Evolutionary conservation across 1,140 invertebrate species (phyloP), one percentile per base, ranked within the genome.

Genomic region (Sarcophaga peregrina): DNA sequence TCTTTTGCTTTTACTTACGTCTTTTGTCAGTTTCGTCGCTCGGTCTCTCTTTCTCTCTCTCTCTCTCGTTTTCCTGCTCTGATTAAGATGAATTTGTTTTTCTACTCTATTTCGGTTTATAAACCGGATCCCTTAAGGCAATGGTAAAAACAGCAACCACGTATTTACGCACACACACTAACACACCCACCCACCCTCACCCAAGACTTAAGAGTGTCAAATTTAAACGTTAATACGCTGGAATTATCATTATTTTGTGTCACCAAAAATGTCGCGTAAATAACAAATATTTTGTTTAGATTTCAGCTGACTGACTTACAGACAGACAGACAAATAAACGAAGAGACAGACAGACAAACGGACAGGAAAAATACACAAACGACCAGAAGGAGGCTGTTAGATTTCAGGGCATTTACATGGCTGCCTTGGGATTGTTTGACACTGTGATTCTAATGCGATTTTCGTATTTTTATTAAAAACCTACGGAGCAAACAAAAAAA

Each of bases 401-500:
- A 10, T 52, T 10, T 52, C 5, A 10, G 8, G 50, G 1, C 13
- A 52, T 52, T 52, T 68, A 20, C 0, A 8, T 68, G 17, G 62
- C 15, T 37, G 68, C 37, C 46, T 72, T 17, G 37, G 8, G 25
- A 37, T 37, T 47, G 54, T 25, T 47, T 74, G 46, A 25, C 37
- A 81, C 45, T 58, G 80, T 46, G 80, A 81, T 46, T 25, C 68
- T 73, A 74, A 73, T 80, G 73, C 83, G 80, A 83, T 83, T 83
- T 83, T 81, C 80, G 52, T 75, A 84, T 84, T 84, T 83, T 84
- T 78, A 78, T 78, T 78, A 78, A 78, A 78, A 76, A 46, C 62
- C 25, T 4, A 37, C 25, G 25, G 1, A 1, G 25, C 25, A 58
- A 58, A 58, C 54, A 58, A 58, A 58, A 58, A 58, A 7, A 58